Base-by-base conservation (phyloP, 1,140 invertebrate species). In the Drosophila kanapiae region DNA sequence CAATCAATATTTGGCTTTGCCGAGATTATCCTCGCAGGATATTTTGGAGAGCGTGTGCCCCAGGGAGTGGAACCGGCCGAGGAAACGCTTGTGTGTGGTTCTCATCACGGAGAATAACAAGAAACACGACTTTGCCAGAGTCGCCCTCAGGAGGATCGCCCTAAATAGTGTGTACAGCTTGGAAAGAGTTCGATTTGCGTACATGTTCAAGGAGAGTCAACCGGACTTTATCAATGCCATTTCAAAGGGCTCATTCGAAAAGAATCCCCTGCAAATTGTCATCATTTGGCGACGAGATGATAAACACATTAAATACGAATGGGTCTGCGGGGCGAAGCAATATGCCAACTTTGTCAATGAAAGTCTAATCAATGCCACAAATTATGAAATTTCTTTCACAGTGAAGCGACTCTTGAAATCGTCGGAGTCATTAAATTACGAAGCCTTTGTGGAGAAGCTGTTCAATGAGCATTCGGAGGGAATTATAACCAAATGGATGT, bases 1-100 rank as follows among this genome's bases (percentile, higher is more conserved):
- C 43, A 98, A 99, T 94, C 97, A 98, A 93, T 98, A 97, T 93
- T 94, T 99, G 33, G 95, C 96, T 9, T 93, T 99, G 49, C 98
- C 98, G 2, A 93, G 98, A 64, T 93, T 99, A 0, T 98, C 98
- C 1, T 99, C 98, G 33, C 98, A 99, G 94, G 97, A 97, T 78
- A 93, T 94, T 83, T 58, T 94, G 10, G 92, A 93, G 59, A 88
- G 83, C 6, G 94, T 99, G 18, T 99, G 98, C 92, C 98, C 98
- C 1, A 95, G 96, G 48, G 97, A 98, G 92, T 96, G 96, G 94
- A 95, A 96, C 64, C 94, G 95, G 63, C 95, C 96, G 11, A 95
- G 96, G n/a, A 97, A 97, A 84, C 96, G 96, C 16, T 93, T 99
- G 14, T 99, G 98, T 93, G 96, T 98, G 8, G 95, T 99, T 78